Evolutionary conservation across 2,888 invertebrate species (phyloP), one percentile per base, ranked within the genome.

Genomic region (Drosophila atripex): DNA sequence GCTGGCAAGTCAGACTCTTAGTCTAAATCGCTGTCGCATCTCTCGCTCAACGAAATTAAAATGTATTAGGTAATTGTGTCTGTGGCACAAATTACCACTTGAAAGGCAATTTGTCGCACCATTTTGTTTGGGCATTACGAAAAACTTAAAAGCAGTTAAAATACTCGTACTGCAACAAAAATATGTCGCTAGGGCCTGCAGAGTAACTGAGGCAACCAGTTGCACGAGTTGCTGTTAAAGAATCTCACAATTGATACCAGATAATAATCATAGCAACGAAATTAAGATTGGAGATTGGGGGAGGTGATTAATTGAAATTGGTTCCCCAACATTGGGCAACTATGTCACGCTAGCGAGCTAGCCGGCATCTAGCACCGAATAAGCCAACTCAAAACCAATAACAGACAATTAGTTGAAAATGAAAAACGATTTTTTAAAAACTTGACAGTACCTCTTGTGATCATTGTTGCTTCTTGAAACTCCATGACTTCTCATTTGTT

Each of bases 21-120:
- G 69, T 55, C 43, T 43, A 12, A 43, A 21, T 18, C 61, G 51
- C 32, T 9, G 52, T 41, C 65, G 73, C 73, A 83, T 83, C 75
- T 66, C 61, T 45, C 45, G 73, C 71, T 49, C 60, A 53, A 51
- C 80, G 71, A 80, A 80, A 80, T 80, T 80, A 80, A 82, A 82
- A 82, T 82, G 80, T 82, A 84, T 82, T 82, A 86, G 85, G 80
- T 82, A 82, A 82, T 82, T 82, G 80, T 77, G 87, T 86, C 80
- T 82, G 85, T 77, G 80, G 80, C 87, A 86, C 80, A 80, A 82
- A 82, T 82, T 82, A 82, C 86, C 87, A 84, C 87, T 70, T 77
- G 72, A 61, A 64, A 80, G 68, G 71, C 87, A 80, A 82, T 86
- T 82, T 77, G 80, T 86, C 83, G 77, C 49, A 60, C 52, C 45